Base-by-base conservation (phyloP, 2,888 invertebrate genomes). In the Xestia sexstrigata region DNA sequence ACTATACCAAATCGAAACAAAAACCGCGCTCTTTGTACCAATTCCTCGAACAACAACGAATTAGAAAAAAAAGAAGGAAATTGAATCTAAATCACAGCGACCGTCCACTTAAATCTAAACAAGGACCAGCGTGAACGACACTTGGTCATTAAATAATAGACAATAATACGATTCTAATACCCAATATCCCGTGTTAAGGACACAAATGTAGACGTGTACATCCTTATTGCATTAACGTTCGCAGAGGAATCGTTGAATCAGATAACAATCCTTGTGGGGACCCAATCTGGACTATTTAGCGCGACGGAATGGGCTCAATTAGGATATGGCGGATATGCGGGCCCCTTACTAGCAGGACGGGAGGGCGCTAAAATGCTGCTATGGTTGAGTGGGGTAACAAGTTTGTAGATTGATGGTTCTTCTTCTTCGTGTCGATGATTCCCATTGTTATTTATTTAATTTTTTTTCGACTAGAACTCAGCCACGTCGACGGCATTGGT, bases 241-340 rank as follows among this genome's bases (percentile, higher is more conserved):
- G 90, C 83, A 89, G 92, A 92, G 91, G 92, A 92, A 93, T 91
- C 92, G 92, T 92, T 93, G 94, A 95, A 96, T 95, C 95, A 94
- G 95, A 95, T 95, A 94, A 95, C 95, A 93, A 94, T 95, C 93
- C 92, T 90, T 92, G 92, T 91, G 93, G 95, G 90, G 89, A 82
- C 85, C 87, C 90, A 88, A 88, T 88, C 95, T 93, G 91, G 92
- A 96, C 96, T 96, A 96, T 96, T 96, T 96, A 96, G 96, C 96
- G 96, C 96, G 93, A 89, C 90, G 93, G 94, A 93, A 95, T 95
- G 93, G 93, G 92, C 92, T 96, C 96, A 96, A 96, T 96, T 96
- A 96, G 95, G 95, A 92, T 91, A 88, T 91, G 91, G 93, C 93
- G 96, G 95, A 96, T 96, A 96, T 96, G 96, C 96, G 96, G 96